Base-by-base conservation (phyloP, 1,140 invertebrate genomes). In the Bombus vancouverensis region DNA sequence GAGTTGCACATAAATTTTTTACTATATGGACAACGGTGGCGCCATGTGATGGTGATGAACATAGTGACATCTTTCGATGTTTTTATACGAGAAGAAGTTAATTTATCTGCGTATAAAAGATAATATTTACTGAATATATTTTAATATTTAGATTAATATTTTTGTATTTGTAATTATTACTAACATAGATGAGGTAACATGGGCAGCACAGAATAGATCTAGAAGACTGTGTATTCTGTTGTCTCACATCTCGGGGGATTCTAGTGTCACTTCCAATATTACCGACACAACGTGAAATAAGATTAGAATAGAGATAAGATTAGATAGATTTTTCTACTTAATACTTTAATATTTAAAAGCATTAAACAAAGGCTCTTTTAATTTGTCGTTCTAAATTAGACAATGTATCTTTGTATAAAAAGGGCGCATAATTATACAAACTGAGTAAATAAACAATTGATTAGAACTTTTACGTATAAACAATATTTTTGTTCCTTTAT, bases 401-500 rank as follows among this genome's bases (percentile, higher is more conserved):
- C 47, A 53, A 53, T 53, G 47, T 53, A 53, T 53, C 0, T 53
- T 22, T 53, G 18, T 22, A 22, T 8, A 22, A 22, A 53, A 53
- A 53, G 18, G 15, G 47, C 18, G 18, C 18, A 53, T 53, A 53
- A 53, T 22, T 53, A 53, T 53, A 62, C 4, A n/a, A 12, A n/a
- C 59, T 62, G 59, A 62, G 28, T 4, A 59, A 59, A 59, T 59
- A 62, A n/a, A 62, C 28, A n/a, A 13, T n/a, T 13, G 59, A 62
- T 62, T n/a, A n/a, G 9, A 62, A 62, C 47, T 62, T 62, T 62
- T n/a, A 62, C 2, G 2, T 62, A 62, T 62, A 66, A 80, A 72
- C 39, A 39, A n/a, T n/a, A 72, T 18, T 6, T 44, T 80, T 53
- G 34, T 25, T 32, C 9, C 42, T 79, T 79, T 79, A 47, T 79